Conservation (phyloP, 1,140 invertebrate species). For the Sminthurides bifidus region DNA sequence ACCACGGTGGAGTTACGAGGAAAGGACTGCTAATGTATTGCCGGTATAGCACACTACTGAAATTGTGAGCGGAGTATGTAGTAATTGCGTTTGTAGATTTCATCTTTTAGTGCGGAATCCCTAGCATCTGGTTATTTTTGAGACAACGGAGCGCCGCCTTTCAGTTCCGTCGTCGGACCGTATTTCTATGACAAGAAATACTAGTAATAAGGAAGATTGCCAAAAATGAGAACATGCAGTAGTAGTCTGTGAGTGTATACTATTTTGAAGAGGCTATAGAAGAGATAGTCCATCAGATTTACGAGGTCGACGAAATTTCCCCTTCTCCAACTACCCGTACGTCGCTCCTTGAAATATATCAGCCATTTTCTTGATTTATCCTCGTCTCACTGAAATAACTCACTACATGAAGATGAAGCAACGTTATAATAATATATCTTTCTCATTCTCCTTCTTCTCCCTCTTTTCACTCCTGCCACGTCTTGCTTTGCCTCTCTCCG, state of each 20-base stretch:
- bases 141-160: no score
- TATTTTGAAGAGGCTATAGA: neutral
- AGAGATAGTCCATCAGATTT: slow-evolving; percentile 11
- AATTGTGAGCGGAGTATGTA: no score
- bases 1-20: no score
- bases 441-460: slow-evolving; percentile 2
- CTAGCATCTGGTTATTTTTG: no score
- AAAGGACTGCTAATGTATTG: no score
- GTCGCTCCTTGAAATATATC: slow-evolving; percentile 10
- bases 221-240: slow-evolving; percentile 7
- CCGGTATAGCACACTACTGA: no score
- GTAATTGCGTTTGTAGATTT: no score
- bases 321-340: slow-evolving; percentile 5
- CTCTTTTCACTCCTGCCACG: neutral
- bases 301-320: slow-evolving; percentile 13
- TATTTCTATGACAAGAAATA: no score
- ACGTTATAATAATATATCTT: neutral
- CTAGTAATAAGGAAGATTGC: slow-evolving; percentile 10
- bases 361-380: slow-evolving; percentile 13
- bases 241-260: no score
- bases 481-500: neutral
- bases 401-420: slow-evolving; percentile 12
- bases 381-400: slow-evolving; percentile 8
- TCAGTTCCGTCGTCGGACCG: no score
- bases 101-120: no score